Base-by-base conservation (phyloP, 1,140 invertebrate genomes). In the Popillia japonica region DNA sequence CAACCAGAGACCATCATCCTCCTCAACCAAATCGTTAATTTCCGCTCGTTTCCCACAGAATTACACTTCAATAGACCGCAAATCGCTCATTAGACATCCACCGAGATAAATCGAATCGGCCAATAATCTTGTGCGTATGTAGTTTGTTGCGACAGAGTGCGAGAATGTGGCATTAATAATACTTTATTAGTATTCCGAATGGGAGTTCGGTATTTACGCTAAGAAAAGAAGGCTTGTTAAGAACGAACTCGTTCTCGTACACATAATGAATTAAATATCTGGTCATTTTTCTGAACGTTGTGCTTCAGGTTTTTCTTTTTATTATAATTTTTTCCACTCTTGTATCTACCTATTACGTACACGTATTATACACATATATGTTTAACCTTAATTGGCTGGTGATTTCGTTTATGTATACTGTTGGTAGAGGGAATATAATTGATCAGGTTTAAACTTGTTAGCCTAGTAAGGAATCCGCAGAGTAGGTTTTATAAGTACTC, bases 221-320 rank as follows among this genome's bases (percentile, higher is more conserved):
- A 11, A 48, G 44, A 48, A 48, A 48, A 10, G 44, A n/a, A 48
- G 10, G 4, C 44, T 48, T 48, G 44, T 48, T 48, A 48, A 48
- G 44, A 48, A 10, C 9, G 44, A 48, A 48, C 44, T n/a, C n/a
- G 44, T 48, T 48, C 44, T 48, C 10, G 44, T 48, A 10, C 44
- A 48, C 44, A 48, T 48, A 48, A 48, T 48, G 44, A 48, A 48
- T 48, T 48, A 48, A 48, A 48, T 48, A 48, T 48, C 44, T 48
- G 44, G 44, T 48, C 44, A 48, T 48, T 48, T 48, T 48, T 48
- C 44, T 48, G 10, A 48, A 14, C n/a, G 44, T n/a, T 3, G 44
- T 14, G 44, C 44, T 3, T 6, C 2, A 3, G 44, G 10, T 48
- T 48, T 11, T 48, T 48, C n/a, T n/a, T n/a, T n/a, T n/a, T n/a